Percentiles rank a stretch among this genome's conserved stretches.
These are phyloP conservation scores for Lonchura striata DNA, from an alignment of 2,113 vertebrate species.

Conservation along the genomic window DNA sequence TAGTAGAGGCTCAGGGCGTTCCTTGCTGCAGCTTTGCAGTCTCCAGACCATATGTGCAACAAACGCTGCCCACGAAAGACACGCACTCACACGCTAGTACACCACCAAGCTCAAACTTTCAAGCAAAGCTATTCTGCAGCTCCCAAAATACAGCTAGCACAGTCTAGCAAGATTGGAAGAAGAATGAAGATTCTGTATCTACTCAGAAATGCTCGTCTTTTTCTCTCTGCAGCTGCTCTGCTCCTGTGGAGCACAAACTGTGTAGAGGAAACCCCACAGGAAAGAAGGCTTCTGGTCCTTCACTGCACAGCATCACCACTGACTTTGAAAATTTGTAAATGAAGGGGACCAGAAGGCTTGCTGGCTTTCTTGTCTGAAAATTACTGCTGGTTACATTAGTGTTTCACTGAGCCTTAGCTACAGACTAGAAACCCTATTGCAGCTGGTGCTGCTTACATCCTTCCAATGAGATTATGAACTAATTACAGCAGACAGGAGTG, in stretches of 20 bases:
- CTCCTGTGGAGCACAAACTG: not conserved
- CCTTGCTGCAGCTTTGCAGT: not conserved
- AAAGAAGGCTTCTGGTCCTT: not conserved
- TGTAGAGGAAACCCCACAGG: rapidly evolving
- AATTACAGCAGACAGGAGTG: not conserved
- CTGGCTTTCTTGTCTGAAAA: not conserved
- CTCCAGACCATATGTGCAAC: not conserved
- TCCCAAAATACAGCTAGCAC: not conserved
- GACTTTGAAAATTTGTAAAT: not conserved
- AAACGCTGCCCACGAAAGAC: not conserved
- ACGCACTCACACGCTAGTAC: rapidly evolving
- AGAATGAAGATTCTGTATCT: not conserved
- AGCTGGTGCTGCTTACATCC: not conserved
- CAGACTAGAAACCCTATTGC: not conserved
- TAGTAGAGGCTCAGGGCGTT: not conserved
- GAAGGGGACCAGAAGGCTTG: not conserved
- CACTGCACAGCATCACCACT: not conserved
- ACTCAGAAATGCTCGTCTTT: not conserved
- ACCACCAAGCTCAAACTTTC: not conserved
- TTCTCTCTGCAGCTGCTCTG: rapidly evolving
- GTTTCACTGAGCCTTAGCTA: not conserved
- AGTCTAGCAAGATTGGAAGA: not conserved
- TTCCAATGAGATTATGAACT: not conserved
- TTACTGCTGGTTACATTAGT: not conserved
- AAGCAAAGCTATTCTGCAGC: not conserved